These are phyloP conservation scores for Dascillus cervinus DNA, from an alignment of 2,888 invertebrate genomes.

Conservation along the genomic window DNA sequence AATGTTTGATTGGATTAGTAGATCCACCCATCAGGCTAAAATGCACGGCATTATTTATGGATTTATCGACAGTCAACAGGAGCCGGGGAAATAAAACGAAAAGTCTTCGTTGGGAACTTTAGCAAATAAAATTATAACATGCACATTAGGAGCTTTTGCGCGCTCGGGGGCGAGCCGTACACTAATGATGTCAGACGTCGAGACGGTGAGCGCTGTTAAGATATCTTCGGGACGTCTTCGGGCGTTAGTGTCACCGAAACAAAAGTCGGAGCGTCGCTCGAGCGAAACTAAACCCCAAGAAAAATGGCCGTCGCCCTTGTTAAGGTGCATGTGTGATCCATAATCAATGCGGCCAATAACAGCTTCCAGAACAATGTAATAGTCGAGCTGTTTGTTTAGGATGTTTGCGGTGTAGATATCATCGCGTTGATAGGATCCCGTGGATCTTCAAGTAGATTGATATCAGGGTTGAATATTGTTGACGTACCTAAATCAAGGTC, in stretches of 20 bases:
- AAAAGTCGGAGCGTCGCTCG: conserved; percentile 14
- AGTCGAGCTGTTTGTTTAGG: conserved; percentile 31
- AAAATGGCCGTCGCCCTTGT: too few relatives aligned
- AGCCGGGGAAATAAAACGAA: too few relatives aligned
- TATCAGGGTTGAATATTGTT: conserved; percentile 24
- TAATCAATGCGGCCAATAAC: conserved; percentile 18
- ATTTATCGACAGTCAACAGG: too few relatives aligned
- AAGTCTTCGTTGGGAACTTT: too few relatives aligned
- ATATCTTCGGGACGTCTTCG: conserved; percentile 22
- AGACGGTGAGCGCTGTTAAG: conserved; percentile 19
- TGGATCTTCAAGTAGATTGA: conserved; percentile 20
- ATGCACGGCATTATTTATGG: too few relatives aligned
- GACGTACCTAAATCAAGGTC: conserved; percentile 30
- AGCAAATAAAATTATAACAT: conserved; percentile 28
- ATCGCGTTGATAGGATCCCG: conserved; percentile 21
- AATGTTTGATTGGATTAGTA: too few relatives aligned
- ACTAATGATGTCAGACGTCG: conserved; percentile 26
- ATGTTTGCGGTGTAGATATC: conserved; percentile 22
- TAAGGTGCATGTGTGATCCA: too few relatives aligned
- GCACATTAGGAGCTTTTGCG: conserved; percentile 25
- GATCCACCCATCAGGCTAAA: too few relatives aligned
- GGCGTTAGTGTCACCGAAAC: conserved; percentile 21
- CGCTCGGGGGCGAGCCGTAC: conserved; percentile 17
- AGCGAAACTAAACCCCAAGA: conserved; percentile 2
- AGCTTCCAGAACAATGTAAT: conserved; percentile 25